Conservation (phyloP, 2,888 invertebrate genomes). For the Drosophila leonis region DNA sequence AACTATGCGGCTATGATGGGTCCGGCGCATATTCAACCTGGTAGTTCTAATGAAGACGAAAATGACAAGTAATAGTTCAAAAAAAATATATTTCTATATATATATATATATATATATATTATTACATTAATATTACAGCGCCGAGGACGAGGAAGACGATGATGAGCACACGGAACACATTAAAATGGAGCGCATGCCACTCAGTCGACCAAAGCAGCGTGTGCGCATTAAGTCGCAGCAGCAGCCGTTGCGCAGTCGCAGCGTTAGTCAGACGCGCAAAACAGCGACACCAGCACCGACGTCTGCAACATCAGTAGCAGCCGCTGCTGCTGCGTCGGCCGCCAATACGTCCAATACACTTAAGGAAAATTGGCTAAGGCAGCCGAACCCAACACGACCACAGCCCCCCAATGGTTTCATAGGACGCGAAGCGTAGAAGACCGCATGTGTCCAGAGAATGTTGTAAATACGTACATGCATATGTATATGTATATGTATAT, state of each 20-base stretch:
- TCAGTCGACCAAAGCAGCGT: slow-evolving; percentile 61
- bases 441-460: slow-evolving; percentile 31
- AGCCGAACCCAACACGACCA: slow-evolving; percentile 63
- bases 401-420: slow-evolving; percentile 85
- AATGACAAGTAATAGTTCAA: slow-evolving; percentile 22
- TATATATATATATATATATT: not conserved
- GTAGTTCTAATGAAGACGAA: slow-evolving; percentile 60
- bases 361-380: slow-evolving; percentile 83
- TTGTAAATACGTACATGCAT: slow-evolving; percentile 48
- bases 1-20: slow-evolving; percentile 67
- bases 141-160: slow-evolving; percentile 54
- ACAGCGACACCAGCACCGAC: slow-evolving; percentile 28
- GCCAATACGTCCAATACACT: slow-evolving; percentile 64
- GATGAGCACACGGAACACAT: slow-evolving; percentile 72
- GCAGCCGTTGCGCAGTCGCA: slow-evolving; percentile 62
- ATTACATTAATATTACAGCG: slow-evolving; percentile 21
- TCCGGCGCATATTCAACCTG: slow-evolving; percentile 26
- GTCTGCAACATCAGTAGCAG: slow-evolving; percentile 21
- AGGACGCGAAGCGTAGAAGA: slow-evolving; percentile 80
- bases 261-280: slow-evolving; percentile 64
- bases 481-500: slow-evolving; percentile 20
- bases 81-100: no score
- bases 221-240: slow-evolving; percentile 36
- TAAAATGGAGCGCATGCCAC: slow-evolving; percentile 79
- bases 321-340: slow-evolving; percentile 23